These are phyloP conservation scores for Xenopus tropicalis DNA, from an alignment of 2,113 vertebrate genomes.

Conservation along the genomic window DNA sequence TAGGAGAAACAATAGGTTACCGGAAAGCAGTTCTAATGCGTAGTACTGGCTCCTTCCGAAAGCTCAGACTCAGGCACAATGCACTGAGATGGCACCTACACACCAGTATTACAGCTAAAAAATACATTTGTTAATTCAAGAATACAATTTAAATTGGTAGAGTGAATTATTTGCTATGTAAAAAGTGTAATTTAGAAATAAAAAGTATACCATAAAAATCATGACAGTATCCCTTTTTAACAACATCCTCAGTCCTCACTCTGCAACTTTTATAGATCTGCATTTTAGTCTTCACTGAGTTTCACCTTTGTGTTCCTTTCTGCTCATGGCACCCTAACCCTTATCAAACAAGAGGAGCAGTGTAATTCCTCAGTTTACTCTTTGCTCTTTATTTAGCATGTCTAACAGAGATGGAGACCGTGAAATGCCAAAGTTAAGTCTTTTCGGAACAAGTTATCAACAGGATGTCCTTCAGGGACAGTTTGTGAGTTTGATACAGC, in stretches of 20 bases:
- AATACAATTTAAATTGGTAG: too few species aligned
- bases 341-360: not conserved
- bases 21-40: too few species aligned
- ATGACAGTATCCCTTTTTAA: too few species aligned
- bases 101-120: too few species aligned
- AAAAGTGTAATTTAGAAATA: too few species aligned
- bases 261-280: not conserved
- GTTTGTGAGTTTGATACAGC: constrained; percentile 2
- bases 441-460: constrained; percentile 17
- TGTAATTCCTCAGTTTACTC: constrained; percentile 17
- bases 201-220: too few species aligned
- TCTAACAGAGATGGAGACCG: not conserved
- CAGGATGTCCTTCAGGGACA: constrained; percentile 4
- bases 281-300: not conserved
- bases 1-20: too few species aligned
- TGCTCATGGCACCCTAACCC: not conserved
- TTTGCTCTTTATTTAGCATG: constrained; percentile 12
- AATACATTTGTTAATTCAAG: too few species aligned
- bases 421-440: constrained; percentile 33
- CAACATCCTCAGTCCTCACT: not conserved
- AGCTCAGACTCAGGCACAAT: too few species aligned
- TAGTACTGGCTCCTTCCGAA: too few species aligned
- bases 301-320: not conserved
- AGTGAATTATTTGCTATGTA: too few species aligned
- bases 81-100: too few species aligned